A percentile compares a stretch with the other conserved stretches of the same genome.
Evolutionary conservation across 2,888 invertebrate species (phyloP).

Genomic region (Clistopyga incitator): DNA sequence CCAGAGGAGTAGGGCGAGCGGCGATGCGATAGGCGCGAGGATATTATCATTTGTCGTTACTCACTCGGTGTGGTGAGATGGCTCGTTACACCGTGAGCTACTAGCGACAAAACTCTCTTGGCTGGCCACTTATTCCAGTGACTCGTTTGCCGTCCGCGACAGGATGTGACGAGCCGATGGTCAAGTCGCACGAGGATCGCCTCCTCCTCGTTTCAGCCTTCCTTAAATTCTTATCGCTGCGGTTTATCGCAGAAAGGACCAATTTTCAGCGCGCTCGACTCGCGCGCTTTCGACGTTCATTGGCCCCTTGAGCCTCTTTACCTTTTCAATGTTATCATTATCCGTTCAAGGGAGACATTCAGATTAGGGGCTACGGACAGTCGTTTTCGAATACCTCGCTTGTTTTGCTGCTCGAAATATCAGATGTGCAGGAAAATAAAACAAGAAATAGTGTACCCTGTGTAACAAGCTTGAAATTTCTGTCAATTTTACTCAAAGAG

Average conservation of each 20-base stretch:
- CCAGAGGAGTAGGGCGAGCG: slow-evolving; percentile 7
- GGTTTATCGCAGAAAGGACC: slow-evolving; percentile 7
- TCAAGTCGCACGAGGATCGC: slow-evolving; percentile 65
- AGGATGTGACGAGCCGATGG: slow-evolving; percentile 69
- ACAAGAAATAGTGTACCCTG: too few relatives aligned
- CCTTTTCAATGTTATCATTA: not conserved
- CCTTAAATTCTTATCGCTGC: slow-evolving; percentile 34
- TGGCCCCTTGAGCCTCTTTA: not conserved
- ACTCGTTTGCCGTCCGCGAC: slow-evolving; percentile 45
- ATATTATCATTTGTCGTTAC: slow-evolving; percentile 64
- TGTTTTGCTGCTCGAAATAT: too few relatives aligned
- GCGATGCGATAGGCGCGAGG: slow-evolving; percentile 12
- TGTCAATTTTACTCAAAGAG: too few relatives aligned
- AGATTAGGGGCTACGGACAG: too few relatives aligned
- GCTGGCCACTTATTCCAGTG: slow-evolving; percentile 28
- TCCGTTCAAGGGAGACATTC: not conserved
- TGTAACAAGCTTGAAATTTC: too few relatives aligned
- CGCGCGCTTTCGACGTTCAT: not conserved
- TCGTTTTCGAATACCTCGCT: too few relatives aligned
- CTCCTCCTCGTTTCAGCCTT: slow-evolving; percentile 32
- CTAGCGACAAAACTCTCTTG: not conserved
- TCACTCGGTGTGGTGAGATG: slow-evolving; percentile 54
- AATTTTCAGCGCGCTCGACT: not conserved
- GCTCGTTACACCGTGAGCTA: slow-evolving; percentile 63
- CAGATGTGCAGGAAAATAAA: too few relatives aligned